These are phyloP conservation scores for Apis florea DNA, from an alignment of 1,140 invertebrate species.

Conservation along the genomic window DNA sequence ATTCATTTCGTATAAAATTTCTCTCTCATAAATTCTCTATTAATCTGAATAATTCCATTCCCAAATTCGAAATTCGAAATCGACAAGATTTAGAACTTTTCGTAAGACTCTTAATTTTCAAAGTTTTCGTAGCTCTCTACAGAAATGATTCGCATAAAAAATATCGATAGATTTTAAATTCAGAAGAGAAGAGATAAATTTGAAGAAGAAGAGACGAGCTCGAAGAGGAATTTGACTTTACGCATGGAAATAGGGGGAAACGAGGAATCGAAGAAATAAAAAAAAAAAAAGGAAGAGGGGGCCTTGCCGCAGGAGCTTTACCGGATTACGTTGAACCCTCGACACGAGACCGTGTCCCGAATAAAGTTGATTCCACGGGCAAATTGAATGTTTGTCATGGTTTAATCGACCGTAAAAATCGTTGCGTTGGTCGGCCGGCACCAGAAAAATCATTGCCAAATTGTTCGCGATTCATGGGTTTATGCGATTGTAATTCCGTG, in stretches of 20 bases:
- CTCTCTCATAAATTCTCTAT: too few relatives aligned
- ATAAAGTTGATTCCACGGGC: slow-evolving; percentile 32
- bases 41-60: too few relatives aligned
- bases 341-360: slow-evolving; percentile 15
- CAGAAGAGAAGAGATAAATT: too few relatives aligned
- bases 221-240: too few relatives aligned
- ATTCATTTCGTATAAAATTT: too few relatives aligned
- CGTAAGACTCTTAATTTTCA: too few relatives aligned
- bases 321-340: slow-evolving; percentile 17
- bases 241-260: neutral
- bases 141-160: too few relatives aligned
- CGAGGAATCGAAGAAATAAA: neutral
- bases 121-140: too few relatives aligned
- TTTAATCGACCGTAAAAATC: slow-evolving; percentile 53
- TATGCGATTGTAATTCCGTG: slow-evolving; percentile 37
- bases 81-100: too few relatives aligned
- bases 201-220: too few relatives aligned
- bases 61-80: too few relatives aligned
- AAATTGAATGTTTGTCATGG: slow-evolving; percentile 56
- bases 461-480: slow-evolving; percentile 33
- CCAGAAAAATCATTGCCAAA: slow-evolving; percentile 49
- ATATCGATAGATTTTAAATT: too few relatives aligned
- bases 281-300: neutral
- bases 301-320: neutral
- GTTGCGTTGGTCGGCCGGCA: neutral